These are phyloP conservation scores for Neosilurus mollespiculum DNA, from an alignment of 2,797 vertebrate genomes.

Conservation along the genomic window DNA sequence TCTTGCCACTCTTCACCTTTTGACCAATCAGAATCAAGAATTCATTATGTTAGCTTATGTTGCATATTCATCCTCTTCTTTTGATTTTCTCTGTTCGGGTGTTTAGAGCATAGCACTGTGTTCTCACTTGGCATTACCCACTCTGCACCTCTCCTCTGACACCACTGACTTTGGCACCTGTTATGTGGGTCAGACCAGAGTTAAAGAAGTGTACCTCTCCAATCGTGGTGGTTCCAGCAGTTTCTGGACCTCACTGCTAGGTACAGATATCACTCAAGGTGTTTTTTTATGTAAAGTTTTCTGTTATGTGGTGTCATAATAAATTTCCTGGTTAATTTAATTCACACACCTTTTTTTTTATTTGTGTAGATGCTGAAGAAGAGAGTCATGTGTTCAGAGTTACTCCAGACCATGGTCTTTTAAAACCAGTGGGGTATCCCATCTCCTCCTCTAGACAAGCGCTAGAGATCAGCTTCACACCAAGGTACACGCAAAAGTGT, in stretches of 20 bases:
- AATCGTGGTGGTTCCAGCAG: conserved; percentile 76
- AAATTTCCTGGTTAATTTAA: neutral
- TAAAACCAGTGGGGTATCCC: conserved; percentile 63
- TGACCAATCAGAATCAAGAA: conserved; percentile 3
- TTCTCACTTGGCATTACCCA: conserved; percentile 74
- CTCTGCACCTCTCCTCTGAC: conserved; percentile 76
- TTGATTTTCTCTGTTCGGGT: neutral
- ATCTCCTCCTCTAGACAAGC: conserved; percentile 59
- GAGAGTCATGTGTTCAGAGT: conserved; percentile 71
- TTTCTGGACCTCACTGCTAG: conserved; percentile 78
- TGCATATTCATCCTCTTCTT: neutral
- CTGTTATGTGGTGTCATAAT: neutral
- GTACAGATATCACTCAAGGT: conserved; percentile 60
- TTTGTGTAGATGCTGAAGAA: conserved; percentile 54
- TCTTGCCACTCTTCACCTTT: neutral
- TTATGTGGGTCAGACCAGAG: conserved; percentile 72
- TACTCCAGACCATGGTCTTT: conserved; percentile 74
- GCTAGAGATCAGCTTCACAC: conserved; percentile 83
- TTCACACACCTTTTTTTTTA: conserved; percentile 17
- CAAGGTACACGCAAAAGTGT: conserved; percentile 72
- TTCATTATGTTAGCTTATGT: neutral
- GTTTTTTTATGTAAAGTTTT: neutral
- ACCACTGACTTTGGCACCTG: conserved; percentile 82
- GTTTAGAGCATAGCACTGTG: conserved; percentile 79
- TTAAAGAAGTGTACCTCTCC: conserved; percentile 72